Evolutionary conservation across 1,140 invertebrate genomes (phyloP), one percentile per base, ranked within the genome.

Genomic region (Neodiprion fabricii): DNA sequence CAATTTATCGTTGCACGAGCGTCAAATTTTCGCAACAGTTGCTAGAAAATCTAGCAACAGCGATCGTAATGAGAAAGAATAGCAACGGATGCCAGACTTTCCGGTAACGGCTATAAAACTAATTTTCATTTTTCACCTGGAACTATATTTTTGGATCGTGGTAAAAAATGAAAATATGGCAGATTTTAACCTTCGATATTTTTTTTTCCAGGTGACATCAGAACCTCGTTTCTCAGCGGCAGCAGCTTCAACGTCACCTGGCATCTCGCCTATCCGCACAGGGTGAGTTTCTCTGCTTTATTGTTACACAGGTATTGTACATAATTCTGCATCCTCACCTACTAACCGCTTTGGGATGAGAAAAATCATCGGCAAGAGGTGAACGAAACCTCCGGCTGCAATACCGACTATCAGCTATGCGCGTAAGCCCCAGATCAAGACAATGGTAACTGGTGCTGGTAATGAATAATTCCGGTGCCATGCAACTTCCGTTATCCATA

Each of bases 211-310:
- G 95, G 95, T 79, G 90, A 92, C 79, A 91, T 94, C 76, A 92
- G 92, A 84, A 98, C 96, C 68, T 92, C 94, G n/a, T 90, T 98
- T 78, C 84, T 95, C 76, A 91, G 94, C 49, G 96, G 95, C 75
- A 93, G 95, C 78, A 92, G 91, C 75, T 94, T 98, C 84, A 98
- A 97, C 86, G 92, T 97, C 70, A 94, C 96, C 74, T 99, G 97
- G 97, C 96, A 97, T 89, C 90, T 98, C 80, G 96, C 96, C 10
- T 98, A 97, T 90, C 95, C 97, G 7, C 96, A 98, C 84, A 90
- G 91, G 89, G 97, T 98, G 91, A 95, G 94, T 91, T 68, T 76
- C 80, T 71, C 47, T 28, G 70, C 17, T 48, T 48, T 71, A 28
- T 73, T 21, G 61, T 28, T 28, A 10, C 9, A 73, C 14, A 71